These are phyloP conservation scores for Pristiophorus japonicus DNA, from an alignment of 2,113 vertebrate genomes.

Conservation along the genomic window DNA sequence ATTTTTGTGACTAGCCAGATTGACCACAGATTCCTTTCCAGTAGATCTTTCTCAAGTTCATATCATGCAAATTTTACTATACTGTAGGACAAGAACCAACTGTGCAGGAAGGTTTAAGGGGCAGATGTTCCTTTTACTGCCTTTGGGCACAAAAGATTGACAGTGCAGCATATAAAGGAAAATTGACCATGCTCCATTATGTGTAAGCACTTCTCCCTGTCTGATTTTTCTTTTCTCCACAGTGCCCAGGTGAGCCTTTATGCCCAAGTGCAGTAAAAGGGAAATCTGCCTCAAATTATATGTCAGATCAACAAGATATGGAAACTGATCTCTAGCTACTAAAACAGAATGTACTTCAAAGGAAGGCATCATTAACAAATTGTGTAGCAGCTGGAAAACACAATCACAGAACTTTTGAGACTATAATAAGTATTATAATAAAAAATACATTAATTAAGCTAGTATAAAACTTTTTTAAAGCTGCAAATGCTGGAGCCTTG, in stretches of 20 bases:
- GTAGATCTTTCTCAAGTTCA: not conserved
- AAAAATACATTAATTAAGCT: not conserved
- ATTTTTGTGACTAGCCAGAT: not conserved
- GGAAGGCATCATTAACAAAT: not conserved
- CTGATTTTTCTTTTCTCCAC: not conserved
- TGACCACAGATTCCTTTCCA: not conserved
- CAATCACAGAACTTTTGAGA: not conserved
- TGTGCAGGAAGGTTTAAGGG: not conserved
- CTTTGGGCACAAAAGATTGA: not conserved
- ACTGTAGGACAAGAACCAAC: not conserved
- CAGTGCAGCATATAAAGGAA: not conserved
- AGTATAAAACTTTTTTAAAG: not conserved
- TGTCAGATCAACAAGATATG: not conserved
- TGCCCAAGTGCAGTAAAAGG: not conserved
- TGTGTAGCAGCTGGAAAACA: not conserved
- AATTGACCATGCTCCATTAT: not conserved
- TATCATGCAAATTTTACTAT: not conserved
- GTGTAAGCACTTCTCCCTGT: not conserved
- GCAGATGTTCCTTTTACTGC: not conserved
- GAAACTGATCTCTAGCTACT: not conserved
- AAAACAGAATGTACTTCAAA: not conserved
- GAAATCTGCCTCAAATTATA: not conserved
- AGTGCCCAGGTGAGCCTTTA: not conserved
- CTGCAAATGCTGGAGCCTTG: not conserved
- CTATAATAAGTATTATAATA: not conserved